Percentiles rank a stretch among this genome's conserved stretches.
Evolutionary conservation across 2,113 vertebrate species (phyloP).

Genomic region (Chunga burmeisteri): DNA sequence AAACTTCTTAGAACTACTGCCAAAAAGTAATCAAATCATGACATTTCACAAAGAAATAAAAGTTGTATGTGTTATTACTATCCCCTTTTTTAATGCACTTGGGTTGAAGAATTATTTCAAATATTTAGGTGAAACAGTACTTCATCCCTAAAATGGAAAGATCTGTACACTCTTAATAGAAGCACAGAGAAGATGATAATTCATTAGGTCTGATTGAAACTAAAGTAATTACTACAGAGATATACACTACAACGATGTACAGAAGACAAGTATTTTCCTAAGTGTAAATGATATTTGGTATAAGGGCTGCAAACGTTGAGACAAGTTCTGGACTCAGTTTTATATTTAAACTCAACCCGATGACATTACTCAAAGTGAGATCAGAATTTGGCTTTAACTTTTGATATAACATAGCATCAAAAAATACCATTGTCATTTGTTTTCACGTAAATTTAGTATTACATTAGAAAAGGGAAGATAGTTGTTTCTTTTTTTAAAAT

Average conservation of each 20-base stretch:
- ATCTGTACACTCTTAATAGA: neutral
- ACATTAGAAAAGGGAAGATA: conserved; percentile 85
- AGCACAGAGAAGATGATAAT: neutral
- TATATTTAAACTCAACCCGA: neutral
- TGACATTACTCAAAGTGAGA: neutral
- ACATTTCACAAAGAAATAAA: conserved; percentile 73
- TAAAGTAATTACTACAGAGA: neutral
- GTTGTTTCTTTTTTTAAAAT: conserved; percentile 9
- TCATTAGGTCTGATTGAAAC: neutral
- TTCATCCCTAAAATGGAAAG: neutral
- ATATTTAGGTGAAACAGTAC: neutral
- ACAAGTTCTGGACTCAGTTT: neutral
- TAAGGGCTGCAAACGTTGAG: neutral
- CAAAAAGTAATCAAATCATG: conserved; percentile 68
- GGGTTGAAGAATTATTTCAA: conserved; percentile 7
- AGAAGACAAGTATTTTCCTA: neutral
- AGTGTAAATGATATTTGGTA: neutral
- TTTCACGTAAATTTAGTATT: conserved; percentile 32
- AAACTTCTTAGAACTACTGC: conserved; percentile 45
- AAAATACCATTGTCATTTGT: neutral
- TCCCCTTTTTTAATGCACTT: conserved; percentile 81
- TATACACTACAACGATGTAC: neutral
- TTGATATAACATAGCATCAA: neutral
- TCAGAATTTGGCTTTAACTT: conserved; percentile 15
- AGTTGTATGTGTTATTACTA: conserved; percentile 72